These are phyloP conservation scores for Mythimna loreyi DNA, from an alignment of 2,888 invertebrate species.

Conservation along the genomic window DNA sequence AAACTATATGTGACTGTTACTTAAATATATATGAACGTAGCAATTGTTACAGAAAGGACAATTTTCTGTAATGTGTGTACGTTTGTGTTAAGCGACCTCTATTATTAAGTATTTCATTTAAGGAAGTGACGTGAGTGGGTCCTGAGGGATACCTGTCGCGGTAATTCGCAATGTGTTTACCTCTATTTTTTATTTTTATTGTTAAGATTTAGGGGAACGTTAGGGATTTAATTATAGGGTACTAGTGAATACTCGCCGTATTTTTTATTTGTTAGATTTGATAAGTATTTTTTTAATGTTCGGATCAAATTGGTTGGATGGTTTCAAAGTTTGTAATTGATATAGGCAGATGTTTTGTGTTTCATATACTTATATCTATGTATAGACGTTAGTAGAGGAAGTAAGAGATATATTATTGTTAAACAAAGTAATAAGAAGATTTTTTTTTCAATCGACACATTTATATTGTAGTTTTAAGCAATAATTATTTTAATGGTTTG, in stretches of 20 bases:
- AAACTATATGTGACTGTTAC: constrained; percentile 59
- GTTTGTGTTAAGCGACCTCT: constrained; percentile 79
- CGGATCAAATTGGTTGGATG: too few relatives aligned
- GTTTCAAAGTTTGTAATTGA: too few relatives aligned
- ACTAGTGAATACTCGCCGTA: too few relatives aligned
- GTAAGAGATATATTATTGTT: too few relatives aligned
- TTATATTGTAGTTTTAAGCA: not conserved
- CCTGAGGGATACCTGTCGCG: constrained; percentile 87
- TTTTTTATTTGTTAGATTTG: too few relatives aligned
- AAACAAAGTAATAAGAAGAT: not conserved
- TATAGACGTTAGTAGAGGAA: too few relatives aligned
- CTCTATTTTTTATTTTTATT: constrained; percentile 77
- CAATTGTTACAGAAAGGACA: constrained; percentile 74
- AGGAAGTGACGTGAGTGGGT: constrained; percentile 78
- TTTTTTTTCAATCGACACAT: not conserved
- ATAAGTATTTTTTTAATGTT: too few relatives aligned
- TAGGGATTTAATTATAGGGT: constrained; percentile 54
- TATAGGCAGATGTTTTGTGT: too few relatives aligned
- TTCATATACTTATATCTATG: too few relatives aligned
- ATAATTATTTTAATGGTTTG: constrained; percentile 6
- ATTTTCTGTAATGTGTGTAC: constrained; percentile 78
- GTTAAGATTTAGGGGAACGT: constrained; percentile 77
- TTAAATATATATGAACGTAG: constrained; percentile 72
- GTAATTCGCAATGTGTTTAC: constrained; percentile 83
- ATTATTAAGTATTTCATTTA: constrained; percentile 89